These are phyloP conservation scores for Ernsta delagoae DNA, from an alignment of 2,888 invertebrate genomes.

Conservation along the genomic window DNA sequence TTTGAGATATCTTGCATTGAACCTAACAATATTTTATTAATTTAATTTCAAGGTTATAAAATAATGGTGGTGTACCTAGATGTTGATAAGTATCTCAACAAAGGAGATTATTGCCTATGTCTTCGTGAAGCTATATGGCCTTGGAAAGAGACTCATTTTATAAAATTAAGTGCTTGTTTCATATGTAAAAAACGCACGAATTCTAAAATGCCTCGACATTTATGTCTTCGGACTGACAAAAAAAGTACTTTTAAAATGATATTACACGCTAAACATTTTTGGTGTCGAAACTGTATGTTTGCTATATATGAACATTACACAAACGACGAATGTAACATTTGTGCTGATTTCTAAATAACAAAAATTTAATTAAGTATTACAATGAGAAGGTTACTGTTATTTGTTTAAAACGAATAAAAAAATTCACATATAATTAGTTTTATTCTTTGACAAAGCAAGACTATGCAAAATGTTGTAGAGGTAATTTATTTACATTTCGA, in stretches of 20 bases:
- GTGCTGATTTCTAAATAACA: constrained; percentile 6
- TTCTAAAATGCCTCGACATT: constrained; percentile 30
- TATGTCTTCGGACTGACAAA: constrained; percentile 19
- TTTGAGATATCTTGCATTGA: constrained; percentile 7
- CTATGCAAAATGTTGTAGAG: constrained; percentile 5
- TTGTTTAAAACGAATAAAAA: constrained; percentile 3
- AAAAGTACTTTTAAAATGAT: constrained; percentile 10
- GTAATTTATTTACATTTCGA: constrained; percentile 6
- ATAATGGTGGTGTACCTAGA: constrained; percentile 29
- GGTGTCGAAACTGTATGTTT: constrained; percentile 10
- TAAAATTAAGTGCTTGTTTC: constrained; percentile 30
- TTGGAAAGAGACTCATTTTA: constrained; percentile 38
- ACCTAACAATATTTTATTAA: constrained; percentile 8
- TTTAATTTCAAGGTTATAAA: constrained; percentile 17
- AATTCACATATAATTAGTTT: constrained; percentile 1
- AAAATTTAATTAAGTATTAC: constrained; percentile 7
- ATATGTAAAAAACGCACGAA: constrained; percentile 25
- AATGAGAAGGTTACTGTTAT: constrained; percentile 7
- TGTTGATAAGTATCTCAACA: constrained; percentile 31
- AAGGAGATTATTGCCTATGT: constrained; percentile 24
- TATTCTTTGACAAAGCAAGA: constrained; percentile 5
- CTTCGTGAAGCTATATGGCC: constrained; percentile 22
- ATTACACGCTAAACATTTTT: constrained; percentile 4
- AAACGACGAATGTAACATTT: constrained; percentile 4
- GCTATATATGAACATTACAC: constrained; percentile 10